Evolutionary conservation across 2,888 invertebrate genomes (phyloP).

Genomic region (Pachymerium ferrugineum): DNA sequence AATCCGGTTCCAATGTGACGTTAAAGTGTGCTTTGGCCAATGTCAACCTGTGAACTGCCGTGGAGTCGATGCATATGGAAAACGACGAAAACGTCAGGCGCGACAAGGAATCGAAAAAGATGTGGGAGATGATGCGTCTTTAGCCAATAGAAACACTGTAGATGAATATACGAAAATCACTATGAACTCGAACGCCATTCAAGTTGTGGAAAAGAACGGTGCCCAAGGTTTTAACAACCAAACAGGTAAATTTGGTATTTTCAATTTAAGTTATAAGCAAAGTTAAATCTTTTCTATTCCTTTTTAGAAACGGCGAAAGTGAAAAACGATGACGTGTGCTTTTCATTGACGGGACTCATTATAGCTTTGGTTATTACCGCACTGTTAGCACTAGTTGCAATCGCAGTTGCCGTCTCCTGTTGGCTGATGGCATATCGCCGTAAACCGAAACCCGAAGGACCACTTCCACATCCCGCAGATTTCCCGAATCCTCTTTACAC

Average conservation of each 20-base stretch:
- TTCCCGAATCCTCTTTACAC: conserved; percentile 91
- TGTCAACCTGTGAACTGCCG: conserved; percentile 93
- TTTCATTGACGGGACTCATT: conserved; percentile 87
- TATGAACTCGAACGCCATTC: conserved; percentile 83
- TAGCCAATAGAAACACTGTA: conserved; percentile 24
- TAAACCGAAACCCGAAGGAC: conserved; percentile 78
- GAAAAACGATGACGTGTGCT: conserved; percentile 78
- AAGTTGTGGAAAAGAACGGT: conserved; percentile 68
- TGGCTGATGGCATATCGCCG: conserved; percentile 91
- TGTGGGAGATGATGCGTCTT: conserved; percentile 31
- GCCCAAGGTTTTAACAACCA: not conserved
- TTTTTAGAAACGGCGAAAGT: conserved; percentile 53
- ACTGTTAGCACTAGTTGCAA: conserved; percentile 81
- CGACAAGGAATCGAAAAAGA: conserved; percentile 31
- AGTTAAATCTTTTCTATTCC: conserved; percentile 32
- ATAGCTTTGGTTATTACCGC: conserved; percentile 88
- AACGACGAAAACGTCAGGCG: conserved; percentile 57
- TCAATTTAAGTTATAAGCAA: not conserved
- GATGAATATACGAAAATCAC: conserved; percentile 59
- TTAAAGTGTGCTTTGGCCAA: conserved; percentile 87
- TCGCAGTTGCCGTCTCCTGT: conserved; percentile 89
- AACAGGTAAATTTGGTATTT: not conserved
- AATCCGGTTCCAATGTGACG: conserved; percentile 91
- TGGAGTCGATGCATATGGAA: conserved; percentile 83
- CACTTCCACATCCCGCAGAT: conserved; percentile 88